Percentiles rank a stretch among this genome's conserved stretches.
Conservation (phyloP, 2,113 vertebrate species). For the Cettia cetti region DNA sequence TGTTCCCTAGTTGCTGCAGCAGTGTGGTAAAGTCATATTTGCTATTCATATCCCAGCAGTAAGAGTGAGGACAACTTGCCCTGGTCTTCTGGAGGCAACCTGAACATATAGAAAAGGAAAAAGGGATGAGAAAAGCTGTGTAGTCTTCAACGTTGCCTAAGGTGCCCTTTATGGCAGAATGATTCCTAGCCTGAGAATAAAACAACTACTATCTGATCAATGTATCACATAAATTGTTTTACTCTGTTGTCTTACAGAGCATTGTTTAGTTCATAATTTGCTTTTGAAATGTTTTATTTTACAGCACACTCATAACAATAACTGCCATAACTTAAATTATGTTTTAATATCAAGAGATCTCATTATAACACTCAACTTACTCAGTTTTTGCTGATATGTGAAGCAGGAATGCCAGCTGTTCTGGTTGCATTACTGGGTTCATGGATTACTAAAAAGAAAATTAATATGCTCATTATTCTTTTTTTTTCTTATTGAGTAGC, state of each 20-base stretch:
- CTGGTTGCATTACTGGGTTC: not conserved
- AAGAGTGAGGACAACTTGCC: not conserved
- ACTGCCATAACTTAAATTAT: not conserved
- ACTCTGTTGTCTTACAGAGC: not conserved
- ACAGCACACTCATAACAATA: not conserved
- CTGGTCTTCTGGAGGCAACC: not conserved
- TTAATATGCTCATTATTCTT: not conserved
- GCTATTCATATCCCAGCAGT: not conserved
- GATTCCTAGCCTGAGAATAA: not conserved
- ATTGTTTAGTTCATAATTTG: not conserved
- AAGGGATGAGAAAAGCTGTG: not conserved
- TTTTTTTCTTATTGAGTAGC: not conserved
- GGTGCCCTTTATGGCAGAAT: not conserved
- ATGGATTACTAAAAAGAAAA: not conserved
- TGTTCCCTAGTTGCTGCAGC: not conserved
- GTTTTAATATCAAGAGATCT: constrained; percentile 3
- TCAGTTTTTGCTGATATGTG: not conserved
- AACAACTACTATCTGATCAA: not conserved
- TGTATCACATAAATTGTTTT: not conserved
- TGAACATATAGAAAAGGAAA: not conserved
- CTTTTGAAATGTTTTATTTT: not conserved
- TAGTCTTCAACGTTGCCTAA: not conserved
- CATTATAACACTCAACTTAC: not conserved
- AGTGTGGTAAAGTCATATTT: not conserved
- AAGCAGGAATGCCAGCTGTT: not conserved